These are phyloP conservation scores for Bombyx mandarina DNA, from an alignment of 1,140 invertebrate genomes.

Conservation along the genomic window DNA sequence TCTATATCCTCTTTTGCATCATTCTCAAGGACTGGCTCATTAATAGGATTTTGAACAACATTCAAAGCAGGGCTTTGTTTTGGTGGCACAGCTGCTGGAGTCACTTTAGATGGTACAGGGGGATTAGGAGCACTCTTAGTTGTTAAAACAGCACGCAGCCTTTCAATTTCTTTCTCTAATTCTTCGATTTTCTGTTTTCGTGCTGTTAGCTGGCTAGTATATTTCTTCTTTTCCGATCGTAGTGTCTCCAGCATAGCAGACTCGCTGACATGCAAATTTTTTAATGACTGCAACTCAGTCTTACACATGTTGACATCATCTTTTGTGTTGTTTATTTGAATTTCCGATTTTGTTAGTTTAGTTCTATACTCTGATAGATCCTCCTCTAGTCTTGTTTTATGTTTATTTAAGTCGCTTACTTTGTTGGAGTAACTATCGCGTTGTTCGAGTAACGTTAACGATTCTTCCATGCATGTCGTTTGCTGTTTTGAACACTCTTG, in stretches of 20 bases:
- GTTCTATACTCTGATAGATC: slow-evolving; percentile 35
- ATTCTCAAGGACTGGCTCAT: slow-evolving; percentile 55
- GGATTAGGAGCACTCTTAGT: slow-evolving; percentile 48
- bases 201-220: slow-evolving; percentile 44
- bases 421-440: slow-evolving; percentile 42
- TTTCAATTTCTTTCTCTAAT: slow-evolving; percentile 49
- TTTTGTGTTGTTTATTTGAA: slow-evolving; percentile 42
- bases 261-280: slow-evolving; percentile 57
- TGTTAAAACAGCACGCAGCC: slow-evolving; percentile 41
- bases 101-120: slow-evolving; percentile 39
- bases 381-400: slow-evolving; percentile 38
- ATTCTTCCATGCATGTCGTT: slow-evolving; percentile 53
- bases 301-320: slow-evolving; percentile 52
- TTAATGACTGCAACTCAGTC: slow-evolving; percentile 50
- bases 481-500: slow-evolving; percentile 57
- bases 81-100: slow-evolving; percentile 50
- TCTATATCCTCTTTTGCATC: slow-evolving; percentile 63
- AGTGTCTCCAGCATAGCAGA: slow-evolving; percentile 51
- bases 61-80: slow-evolving; percentile 53
- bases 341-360: slow-evolving; percentile 41
- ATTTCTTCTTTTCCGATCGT: slow-evolving; percentile 47
- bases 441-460: slow-evolving; percentile 45
- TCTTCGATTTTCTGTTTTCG: slow-evolving; percentile 49
- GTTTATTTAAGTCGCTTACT: slow-evolving; percentile 43
- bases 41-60: slow-evolving; percentile 35